These are phyloP conservation scores for Pachycephus smyrnensis DNA, from an alignment of 2,888 invertebrate genomes.

Conservation along the genomic window DNA sequence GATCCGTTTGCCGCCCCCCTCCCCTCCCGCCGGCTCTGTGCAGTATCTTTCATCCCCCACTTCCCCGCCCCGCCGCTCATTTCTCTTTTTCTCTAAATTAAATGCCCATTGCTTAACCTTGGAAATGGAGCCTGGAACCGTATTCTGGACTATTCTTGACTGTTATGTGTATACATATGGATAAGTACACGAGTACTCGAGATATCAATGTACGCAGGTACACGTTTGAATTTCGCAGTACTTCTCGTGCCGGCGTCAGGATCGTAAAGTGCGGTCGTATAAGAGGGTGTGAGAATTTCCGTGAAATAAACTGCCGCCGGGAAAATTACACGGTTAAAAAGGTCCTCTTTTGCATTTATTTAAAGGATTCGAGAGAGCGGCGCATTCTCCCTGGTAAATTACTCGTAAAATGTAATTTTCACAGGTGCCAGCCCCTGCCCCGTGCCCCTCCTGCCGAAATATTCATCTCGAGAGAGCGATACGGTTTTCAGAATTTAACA, in stretches of 20 bases:
- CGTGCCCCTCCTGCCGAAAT: neutral
- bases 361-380: neutral
- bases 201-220: constrained; percentile 31
- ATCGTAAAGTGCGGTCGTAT: neutral
- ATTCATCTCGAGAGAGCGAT: neutral
- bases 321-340: neutral
- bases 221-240: constrained; percentile 14
- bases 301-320: neutral
- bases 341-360: neutral
- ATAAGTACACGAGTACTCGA: constrained; percentile 7
- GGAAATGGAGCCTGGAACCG: neutral
- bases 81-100: constrained; percentile 35
- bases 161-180: neutral
- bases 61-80: neutral
- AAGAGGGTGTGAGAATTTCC: neutral
- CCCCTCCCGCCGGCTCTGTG: neutral
- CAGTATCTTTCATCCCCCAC: neutral
- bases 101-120: constrained; percentile 19
- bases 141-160: neutral
- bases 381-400: neutral
- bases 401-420: neutral
- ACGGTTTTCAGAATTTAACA: neutral
- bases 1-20: neutral
- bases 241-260: neutral
- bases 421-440: neutral